Percentiles rank a stretch among this genome's conserved stretches.
phyloP scores from a whole-genome alignment of 1,140 invertebrate species.

The Halictus rubicundus region DNA sequence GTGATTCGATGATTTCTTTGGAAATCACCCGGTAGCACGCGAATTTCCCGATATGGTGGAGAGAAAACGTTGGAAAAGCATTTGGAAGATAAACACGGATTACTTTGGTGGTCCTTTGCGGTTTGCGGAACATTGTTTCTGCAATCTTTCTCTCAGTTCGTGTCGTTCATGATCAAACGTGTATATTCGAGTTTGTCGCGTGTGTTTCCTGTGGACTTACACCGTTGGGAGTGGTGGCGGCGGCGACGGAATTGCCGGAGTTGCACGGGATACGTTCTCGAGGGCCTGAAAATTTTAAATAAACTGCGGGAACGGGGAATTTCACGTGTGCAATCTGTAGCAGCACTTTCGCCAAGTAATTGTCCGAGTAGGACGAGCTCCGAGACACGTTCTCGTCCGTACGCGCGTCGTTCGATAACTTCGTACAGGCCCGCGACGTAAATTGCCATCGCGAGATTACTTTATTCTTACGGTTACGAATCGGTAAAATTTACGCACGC shows the following conservation, averaged over 20 bases:
- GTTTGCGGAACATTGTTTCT: conserved; percentile 15
- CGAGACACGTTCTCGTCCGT: neutral
- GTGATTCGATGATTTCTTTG: no score
- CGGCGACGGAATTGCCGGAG: neutral
- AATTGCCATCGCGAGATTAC: no score
- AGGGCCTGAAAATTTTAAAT: conserved; percentile 24
- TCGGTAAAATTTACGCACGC: no score
- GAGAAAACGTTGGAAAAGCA: neutral
- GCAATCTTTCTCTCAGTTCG: neutral
- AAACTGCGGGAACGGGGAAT: neutral
- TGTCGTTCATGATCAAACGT: conserved; percentile 24
- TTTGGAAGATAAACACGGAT: conserved; percentile 21
- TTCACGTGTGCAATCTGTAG: neutral
- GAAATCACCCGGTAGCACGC: no score
- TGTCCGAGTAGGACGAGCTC: neutral
- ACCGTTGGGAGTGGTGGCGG: neutral
- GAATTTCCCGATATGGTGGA: neutral
- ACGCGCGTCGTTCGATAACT: neutral
- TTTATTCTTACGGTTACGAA: no score
- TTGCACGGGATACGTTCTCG: neutral
- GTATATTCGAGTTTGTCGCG: neutral
- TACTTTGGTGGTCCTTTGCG: conserved; percentile 17
- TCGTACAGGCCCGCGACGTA: neutral
- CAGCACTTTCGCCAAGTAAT: neutral
- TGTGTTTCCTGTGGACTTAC: neutral